These are phyloP conservation scores for Uropsilus gracilis DNA, from an alignment of 2,113 vertebrate genomes.

Conservation along the genomic window DNA sequence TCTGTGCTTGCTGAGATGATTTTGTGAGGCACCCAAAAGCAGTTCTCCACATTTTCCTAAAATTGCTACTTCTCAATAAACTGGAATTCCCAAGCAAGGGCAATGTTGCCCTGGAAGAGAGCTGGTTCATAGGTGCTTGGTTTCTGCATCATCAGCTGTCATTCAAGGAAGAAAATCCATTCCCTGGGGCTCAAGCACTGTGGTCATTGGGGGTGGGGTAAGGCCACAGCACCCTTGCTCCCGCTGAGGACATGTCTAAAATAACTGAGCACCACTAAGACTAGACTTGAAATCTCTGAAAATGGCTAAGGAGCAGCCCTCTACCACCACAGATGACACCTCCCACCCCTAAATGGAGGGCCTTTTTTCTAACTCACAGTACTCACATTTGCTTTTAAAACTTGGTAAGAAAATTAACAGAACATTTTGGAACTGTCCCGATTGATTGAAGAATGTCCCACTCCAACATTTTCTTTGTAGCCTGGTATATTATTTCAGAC, in stretches of 20 bases:
- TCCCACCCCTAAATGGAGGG: too few species aligned
- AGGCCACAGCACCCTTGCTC: not conserved
- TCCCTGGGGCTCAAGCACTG: not conserved
- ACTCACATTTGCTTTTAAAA: not conserved
- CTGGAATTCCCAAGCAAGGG: not conserved
- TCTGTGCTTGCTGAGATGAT: not conserved
- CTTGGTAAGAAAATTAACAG: not conserved
- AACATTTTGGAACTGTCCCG: not conserved
- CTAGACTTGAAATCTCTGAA: not conserved
- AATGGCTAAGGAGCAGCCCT: not conserved
- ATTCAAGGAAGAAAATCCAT: not conserved
- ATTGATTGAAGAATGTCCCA: not conserved
- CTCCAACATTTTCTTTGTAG: not conserved
- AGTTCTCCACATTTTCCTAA: not conserved
- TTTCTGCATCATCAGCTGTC: not conserved
- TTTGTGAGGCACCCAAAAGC: not conserved
- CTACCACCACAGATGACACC: not conserved
- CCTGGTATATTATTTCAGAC: not conserved
- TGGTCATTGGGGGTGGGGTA: not conserved
- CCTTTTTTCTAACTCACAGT: not conserved
- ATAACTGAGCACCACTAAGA: not conserved
- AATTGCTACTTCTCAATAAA: not conserved
- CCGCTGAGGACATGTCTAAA: not conserved
- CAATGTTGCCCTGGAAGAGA: not conserved
- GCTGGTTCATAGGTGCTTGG: not conserved